Percentiles rank a stretch among this genome's conserved stretches.
phyloP scores from a whole-genome alignment of 2,113 vertebrate species.

The Herpetotheres cachinnans region DNA sequence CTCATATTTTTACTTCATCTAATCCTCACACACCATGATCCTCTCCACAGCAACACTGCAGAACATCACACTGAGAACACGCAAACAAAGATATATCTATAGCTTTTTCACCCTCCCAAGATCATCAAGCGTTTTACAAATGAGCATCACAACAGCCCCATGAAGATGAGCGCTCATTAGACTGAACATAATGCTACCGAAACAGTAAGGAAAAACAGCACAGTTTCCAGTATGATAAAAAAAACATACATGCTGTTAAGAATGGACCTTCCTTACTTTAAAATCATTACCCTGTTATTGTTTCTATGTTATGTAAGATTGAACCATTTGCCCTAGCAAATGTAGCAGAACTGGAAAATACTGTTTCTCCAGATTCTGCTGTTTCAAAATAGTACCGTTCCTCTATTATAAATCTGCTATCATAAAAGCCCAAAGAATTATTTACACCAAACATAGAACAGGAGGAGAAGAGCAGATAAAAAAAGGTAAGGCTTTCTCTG shows the following conservation, averaged over 20 bases:
- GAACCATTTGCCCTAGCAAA: background rate
- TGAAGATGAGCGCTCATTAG: background rate
- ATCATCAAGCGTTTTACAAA: background rate
- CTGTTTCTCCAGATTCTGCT: background rate
- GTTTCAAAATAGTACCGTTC: background rate
- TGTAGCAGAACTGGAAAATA: background rate
- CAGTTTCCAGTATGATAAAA: background rate
- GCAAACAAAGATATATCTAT: background rate
- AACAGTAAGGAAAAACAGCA: background rate
- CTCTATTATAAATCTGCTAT: background rate
- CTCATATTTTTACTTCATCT: background rate
- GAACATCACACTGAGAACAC: background rate
- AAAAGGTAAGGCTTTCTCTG: background rate
- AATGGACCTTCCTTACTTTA: background rate
- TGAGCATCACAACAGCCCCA: background rate
- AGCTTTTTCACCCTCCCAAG: background rate
- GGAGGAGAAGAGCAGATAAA: background rate
- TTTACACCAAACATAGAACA: background rate
- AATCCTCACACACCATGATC: background rate
- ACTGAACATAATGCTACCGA: background rate
- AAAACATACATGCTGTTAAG: background rate
- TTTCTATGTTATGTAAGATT: background rate
- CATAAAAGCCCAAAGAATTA: background rate
- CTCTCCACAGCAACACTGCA: background rate
- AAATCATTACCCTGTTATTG: background rate